These are phyloP conservation scores for Chrysemys picta DNA, from an alignment of 2,113 vertebrate species.

Conservation along the genomic window DNA sequence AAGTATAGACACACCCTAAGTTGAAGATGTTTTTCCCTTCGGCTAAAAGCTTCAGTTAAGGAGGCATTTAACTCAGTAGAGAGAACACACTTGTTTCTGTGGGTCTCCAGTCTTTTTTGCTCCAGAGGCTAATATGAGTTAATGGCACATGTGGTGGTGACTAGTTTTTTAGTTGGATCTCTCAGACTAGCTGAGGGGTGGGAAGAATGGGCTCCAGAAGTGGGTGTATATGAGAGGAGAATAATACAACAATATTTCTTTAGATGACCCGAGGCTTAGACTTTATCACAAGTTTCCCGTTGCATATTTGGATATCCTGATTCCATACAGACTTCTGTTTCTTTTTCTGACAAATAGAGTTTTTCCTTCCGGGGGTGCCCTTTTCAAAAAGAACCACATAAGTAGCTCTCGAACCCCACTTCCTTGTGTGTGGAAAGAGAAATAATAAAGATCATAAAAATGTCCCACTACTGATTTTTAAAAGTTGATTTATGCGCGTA, in stretches of 20 bases:
- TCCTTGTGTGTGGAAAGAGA: constrained; percentile 1
- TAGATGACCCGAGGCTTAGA: not conserved
- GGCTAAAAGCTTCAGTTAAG: not conserved
- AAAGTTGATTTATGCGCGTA: constrained; percentile 37
- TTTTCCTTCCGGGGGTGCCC: constrained; percentile 22
- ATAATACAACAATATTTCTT: not conserved
- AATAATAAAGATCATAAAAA: constrained; percentile 45
- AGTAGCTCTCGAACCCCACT: constrained; percentile 2
- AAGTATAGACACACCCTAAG: not conserved
- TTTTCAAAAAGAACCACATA: constrained; percentile 4
- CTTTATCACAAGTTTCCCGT: not conserved
- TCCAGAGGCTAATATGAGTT: not conserved
- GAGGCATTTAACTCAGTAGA: not conserved
- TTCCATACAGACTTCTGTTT: not conserved
- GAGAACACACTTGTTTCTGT: not conserved
- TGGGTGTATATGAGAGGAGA: not conserved
- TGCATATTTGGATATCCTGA: not conserved
- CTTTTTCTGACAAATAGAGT: constrained; percentile 1
- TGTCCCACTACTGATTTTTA: not conserved
- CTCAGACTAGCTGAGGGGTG: not conserved
- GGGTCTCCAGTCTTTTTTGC: not conserved
- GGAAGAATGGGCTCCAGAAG: not conserved
- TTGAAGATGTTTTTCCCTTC: not conserved
- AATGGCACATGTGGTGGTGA: not conserved
- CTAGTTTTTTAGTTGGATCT: not conserved